Conservation (phyloP, 1,140 invertebrate genomes). For the Andrena cerasifolii region DNA sequence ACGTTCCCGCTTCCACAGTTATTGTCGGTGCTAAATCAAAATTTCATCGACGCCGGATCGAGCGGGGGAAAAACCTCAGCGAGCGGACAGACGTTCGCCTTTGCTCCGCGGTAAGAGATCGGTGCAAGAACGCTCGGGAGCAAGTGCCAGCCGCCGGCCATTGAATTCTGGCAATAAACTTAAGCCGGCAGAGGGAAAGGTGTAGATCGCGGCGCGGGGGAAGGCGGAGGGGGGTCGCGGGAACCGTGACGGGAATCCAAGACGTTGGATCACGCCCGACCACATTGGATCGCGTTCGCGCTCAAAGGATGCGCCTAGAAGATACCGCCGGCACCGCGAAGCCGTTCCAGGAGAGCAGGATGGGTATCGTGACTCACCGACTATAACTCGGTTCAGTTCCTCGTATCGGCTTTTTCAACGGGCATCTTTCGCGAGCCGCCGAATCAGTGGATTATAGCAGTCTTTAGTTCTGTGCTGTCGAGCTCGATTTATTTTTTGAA, state of each 20-base stretch:
- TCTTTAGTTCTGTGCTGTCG: too few relatives aligned
- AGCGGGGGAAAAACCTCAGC: background rate
- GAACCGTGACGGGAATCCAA: constrained; percentile 32
- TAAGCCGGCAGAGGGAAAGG: background rate
- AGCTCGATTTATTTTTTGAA: too few relatives aligned
- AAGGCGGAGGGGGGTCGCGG: constrained; percentile 1
- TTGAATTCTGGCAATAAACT: constrained; percentile 1
- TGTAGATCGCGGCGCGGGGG: background rate
- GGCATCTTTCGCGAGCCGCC: background rate
- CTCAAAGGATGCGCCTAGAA: constrained; percentile 39
- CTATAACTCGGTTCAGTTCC: constrained; percentile 12
- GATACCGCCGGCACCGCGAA: background rate
- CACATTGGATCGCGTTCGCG: constrained; percentile 31
- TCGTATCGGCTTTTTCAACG: background rate
- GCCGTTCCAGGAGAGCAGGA: background rate
- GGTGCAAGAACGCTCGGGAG: background rate
- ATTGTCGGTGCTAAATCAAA: background rate
- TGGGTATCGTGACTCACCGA: constrained; percentile 37
- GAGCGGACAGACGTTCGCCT: background rate
- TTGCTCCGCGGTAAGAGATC: too few relatives aligned
- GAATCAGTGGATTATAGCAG: background rate
- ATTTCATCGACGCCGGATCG: background rate
- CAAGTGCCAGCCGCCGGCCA: constrained; percentile 3
- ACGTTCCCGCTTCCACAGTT: too few relatives aligned
- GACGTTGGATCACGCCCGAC: constrained; percentile 30